Conservation (phyloP, 2,888 invertebrate species). For the Ophioninae sp. region DNA sequence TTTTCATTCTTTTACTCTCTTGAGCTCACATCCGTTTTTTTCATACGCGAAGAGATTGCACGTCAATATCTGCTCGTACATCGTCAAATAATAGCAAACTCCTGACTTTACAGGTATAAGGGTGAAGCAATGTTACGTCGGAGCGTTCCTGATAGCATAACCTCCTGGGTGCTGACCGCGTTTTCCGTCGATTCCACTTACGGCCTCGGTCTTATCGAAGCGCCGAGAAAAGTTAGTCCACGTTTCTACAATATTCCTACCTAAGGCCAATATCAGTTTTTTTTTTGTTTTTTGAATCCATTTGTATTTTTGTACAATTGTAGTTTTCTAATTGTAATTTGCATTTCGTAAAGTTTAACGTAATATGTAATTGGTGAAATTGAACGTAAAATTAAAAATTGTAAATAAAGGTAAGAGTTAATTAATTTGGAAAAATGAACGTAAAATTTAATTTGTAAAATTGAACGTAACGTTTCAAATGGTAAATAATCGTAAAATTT, state of each 20-base stretch:
- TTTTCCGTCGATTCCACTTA: slow-evolving; percentile 90
- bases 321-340: no score
- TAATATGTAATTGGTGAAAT: no score
- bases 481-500: no score
- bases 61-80: neutral
- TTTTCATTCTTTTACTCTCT: neutral
- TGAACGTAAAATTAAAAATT: no score
- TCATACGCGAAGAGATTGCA: neutral
- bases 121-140: slow-evolving; percentile 84
- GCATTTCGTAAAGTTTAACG: no score
- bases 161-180: slow-evolving; percentile 92
- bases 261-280: neutral
- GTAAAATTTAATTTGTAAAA: no score
- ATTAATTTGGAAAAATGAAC: no score
- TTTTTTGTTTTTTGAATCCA: neutral
- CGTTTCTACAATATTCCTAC: neutral
- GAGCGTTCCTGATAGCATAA: slow-evolving; percentile 91
- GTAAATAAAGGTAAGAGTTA: no score
- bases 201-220: slow-evolving; percentile 89
- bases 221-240: slow-evolving; percentile 83
- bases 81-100: neutral
- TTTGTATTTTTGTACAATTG: neutral
- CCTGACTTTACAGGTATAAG: slow-evolving; percentile 79
- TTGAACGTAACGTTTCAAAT: no score
- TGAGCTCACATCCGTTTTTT: neutral